Evolutionary conservation across 2,888 invertebrate genomes (phyloP), one percentile per base, ranked within the genome.

Genomic region (Spilosoma lubricipeda): DNA sequence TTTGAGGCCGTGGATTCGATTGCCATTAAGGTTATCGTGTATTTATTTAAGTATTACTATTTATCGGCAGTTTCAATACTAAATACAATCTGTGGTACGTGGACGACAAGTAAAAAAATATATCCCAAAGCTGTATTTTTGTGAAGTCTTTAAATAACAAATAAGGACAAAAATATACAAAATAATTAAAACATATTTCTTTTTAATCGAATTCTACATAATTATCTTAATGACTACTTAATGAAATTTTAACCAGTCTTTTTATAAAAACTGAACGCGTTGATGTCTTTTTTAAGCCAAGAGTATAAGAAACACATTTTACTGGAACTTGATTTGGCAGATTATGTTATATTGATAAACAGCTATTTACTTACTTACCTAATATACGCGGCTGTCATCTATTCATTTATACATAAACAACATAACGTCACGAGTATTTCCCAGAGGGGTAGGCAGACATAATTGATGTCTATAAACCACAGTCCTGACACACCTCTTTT

Each of bases 251-350:
- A 52, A 39, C 52, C 23, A 69, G n/a, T 63, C 8, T 18, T 13
- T 23, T 56, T 5, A 20, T 18, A 27, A 70, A 74, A 67, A 48
- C 67, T 33, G 27, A 74, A 48, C 80, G 79, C 83, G 85, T 86
- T 85, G 81, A 85, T 83, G 82, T 86, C 85, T 83, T 80, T 83
- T 82, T 68, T 75, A 72, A 63, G 23, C 33, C 0, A 42, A 11
- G 56, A 68, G 23, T 64, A 48, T 75, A n/a, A 65, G 69, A 42
- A 75, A 73, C 36, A 73, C 36, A 56, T 27, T 39, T 33, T 39
- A 67, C 15, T 39, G 15, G 30, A 27, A 27, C n/a, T 27, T 59
- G 3, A 13, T 59, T 59, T 59, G 5, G 11, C 59, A 13, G 4
- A 59, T 11, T 11, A 39, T 30, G 27, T 15, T 30, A 15, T 15